Evolutionary conservation across 2,888 invertebrate species (phyloP).

Genomic region (Drosophila neonasuta): DNA sequence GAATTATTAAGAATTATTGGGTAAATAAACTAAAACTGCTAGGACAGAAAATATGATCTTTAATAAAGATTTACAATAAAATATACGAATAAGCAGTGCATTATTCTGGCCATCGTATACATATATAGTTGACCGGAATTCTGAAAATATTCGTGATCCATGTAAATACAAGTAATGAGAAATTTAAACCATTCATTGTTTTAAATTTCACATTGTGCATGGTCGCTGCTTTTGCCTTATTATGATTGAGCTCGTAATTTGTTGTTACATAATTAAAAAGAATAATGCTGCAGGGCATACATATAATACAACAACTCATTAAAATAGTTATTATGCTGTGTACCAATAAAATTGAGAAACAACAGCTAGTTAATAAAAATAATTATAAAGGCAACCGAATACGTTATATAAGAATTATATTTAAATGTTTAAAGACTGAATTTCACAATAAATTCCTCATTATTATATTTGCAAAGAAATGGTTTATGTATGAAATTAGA

Average conservation of each 20-base stretch:
- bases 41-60: no score
- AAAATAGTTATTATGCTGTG: constrained; percentile 31
- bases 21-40: no score
- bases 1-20: no score
- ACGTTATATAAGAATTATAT: not conserved
- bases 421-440: not conserved
- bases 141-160: constrained; percentile 5
- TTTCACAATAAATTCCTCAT: not conserved
- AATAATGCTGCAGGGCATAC: constrained; percentile 53
- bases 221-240: constrained; percentile 11
- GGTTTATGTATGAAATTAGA: not conserved
- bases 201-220: constrained; percentile 26
- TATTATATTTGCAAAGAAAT: not conserved
- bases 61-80: no score
- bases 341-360: constrained; percentile 18
- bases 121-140: not conserved
- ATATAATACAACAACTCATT: constrained; percentile 44
- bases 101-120: not conserved
- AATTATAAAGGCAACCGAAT: not conserved
- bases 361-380: constrained; percentile 7
- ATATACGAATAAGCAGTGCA: no score
- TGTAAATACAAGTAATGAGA: not conserved
- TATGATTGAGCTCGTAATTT: constrained; percentile 52
- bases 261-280: constrained; percentile 66
- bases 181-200: constrained; percentile 1